Evolutionary conservation across 2,797 vertebrate genomes (phyloP).

Genomic region (Pangasius larnaudii): DNA sequence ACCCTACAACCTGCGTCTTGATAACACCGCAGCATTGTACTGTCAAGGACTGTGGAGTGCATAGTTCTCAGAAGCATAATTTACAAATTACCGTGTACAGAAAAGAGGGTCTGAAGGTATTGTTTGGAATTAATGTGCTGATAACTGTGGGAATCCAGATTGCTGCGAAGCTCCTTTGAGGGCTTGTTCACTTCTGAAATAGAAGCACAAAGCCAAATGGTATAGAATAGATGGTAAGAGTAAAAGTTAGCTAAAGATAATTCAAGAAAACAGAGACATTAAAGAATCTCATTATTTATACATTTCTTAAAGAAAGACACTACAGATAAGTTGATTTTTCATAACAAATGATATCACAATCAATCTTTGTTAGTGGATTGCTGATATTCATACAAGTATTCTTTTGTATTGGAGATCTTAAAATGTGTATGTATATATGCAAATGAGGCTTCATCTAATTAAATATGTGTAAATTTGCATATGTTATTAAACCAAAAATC

Average conservation of each 20-base stretch:
- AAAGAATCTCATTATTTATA: neutral
- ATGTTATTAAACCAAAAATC: neutral
- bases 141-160: constrained; percentile 16
- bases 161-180: neutral
- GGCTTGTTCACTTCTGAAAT: neutral
- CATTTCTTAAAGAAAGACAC: neutral
- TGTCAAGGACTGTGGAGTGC: constrained; percentile 4
- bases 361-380: neutral
- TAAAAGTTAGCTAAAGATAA: neutral
- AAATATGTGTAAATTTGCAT: neutral
- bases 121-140: constrained; percentile 11
- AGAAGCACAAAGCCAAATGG: constrained; percentile 1
- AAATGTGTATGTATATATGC: neutral
- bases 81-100: constrained; percentile 22
- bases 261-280: constrained; percentile 2
- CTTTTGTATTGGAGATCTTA: neutral
- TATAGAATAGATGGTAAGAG: constrained; percentile 7
- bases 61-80: constrained; percentile 5
- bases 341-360: neutral
- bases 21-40: constrained; percentile 26
- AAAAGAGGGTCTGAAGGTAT: neutral
- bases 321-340: too few relatives aligned
- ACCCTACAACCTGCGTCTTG: constrained; percentile 8
- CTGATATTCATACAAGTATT: neutral
- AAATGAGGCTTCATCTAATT: neutral